Evolutionary conservation across 2,888 invertebrate genomes (phyloP), one percentile per base, ranked within the genome.

Genomic region (Halocaridina rubra): DNA sequence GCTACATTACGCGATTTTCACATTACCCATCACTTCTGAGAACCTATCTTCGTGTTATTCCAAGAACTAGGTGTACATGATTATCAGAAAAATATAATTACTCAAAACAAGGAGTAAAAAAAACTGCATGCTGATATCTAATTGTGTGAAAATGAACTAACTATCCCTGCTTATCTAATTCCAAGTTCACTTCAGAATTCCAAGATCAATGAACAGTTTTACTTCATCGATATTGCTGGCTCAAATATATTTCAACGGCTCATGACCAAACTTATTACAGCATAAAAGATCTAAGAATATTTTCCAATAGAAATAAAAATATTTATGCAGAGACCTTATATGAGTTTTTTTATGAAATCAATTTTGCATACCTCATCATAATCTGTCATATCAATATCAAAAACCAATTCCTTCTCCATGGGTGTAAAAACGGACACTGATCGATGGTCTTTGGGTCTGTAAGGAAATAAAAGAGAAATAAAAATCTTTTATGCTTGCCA

Each of bases 331-430:
- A n/a, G 13, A 30, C 29, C 8, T 13, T 16, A 19, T 16, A 29
- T 16, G 16, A 71, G 27, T 46, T 10, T 46, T 46, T 16, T 46
- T 46, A 29, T 3, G 24, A 22, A 3, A n/a, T n/a, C n/a, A n/a
- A n/a, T n/a, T n/a, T 27, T 13, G 29, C 75, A 67, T 74, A 88
- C 88, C 90, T 98, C 97, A 92, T 99, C 99, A 91, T 99, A 99
- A 92, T 99, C 99, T 46, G 99, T 98, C 93, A 99, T 95, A 93
- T 99, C 99, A 89, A 99, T 99, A 93, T 99, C 99, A 92, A 99
- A 97, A 0, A 99, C 97, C 16, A 99, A 92, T 92, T 99, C 99
- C 90, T 97, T 95, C 89, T 96, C 94, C 22, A 94, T 90, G 89
- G 95, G 91, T 91, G 92, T 90, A 89, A 94, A 93, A 29, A 91